Evolutionary conservation across 2,888 invertebrate genomes (phyloP), one percentile per base, ranked within the genome.

Genomic region (Sphaerophoria taeniata): DNA sequence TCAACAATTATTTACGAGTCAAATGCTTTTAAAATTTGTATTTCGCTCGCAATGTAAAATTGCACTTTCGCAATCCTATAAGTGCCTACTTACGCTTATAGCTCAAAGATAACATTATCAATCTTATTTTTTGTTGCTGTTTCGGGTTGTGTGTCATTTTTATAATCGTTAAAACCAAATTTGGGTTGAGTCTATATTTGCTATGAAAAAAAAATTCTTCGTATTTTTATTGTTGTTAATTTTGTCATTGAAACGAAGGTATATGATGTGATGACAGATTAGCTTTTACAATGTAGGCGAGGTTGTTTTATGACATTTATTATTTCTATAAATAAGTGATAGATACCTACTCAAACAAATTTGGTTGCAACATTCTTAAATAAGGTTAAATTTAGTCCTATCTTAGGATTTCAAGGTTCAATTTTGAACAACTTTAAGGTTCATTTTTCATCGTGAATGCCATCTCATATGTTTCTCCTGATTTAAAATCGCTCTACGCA

Each of bases 101-200:
- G 34, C 47, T 47, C 4, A 45, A 1, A 45, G 80, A 81, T 81
- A 81, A 71, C 56, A 14, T 33, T 69, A 74, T 76, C 58, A 53
- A 6, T 60, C 75, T 58, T 75, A 14, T 24, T 24, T 24, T 24
- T 24, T 24, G 24, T 24, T 24, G 63, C 43, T 76, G 63, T 5
- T 39, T 39, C 9, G 6, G 39, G 43, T 71, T 75, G 45, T 63
- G 33, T 56, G 51, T n/a, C 56, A 49, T 36, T 36, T 70, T 39
- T 39, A 39, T 69, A 71, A 76, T 76, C 65, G 31, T 33, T 24
- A 24, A 24, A 58, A 65, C 55, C 61, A 65, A 81, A 81, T 76
- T 71, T 76, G 58, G 81, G 81, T 81, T 81, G 81, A 31, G 63
- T 63, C 14, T 47, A 58, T 76, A 76, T 81, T 81, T 76, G 51